Conservation (phyloP, 2,797 vertebrate genomes). For the Nannoperca obscura region DNA sequence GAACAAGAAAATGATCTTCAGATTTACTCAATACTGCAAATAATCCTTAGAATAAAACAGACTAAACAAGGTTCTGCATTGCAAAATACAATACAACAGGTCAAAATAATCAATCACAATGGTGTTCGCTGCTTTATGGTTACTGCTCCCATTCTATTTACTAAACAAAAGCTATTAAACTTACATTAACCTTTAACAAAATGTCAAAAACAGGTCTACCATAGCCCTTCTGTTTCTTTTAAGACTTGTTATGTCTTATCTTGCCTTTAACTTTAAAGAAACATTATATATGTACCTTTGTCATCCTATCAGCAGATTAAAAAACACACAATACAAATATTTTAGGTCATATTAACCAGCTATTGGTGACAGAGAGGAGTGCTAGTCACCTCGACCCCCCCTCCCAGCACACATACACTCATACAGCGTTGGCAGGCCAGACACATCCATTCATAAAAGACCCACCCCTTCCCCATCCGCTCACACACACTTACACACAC, state of each 20-base stretch:
- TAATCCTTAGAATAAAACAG: background rate
- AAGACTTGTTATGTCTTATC: background rate
- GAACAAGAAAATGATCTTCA: background rate
- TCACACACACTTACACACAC: constrained; percentile 39
- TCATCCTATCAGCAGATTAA: background rate
- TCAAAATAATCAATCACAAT: background rate
- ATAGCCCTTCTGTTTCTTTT: background rate
- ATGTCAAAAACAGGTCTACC: background rate
- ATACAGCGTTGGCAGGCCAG: constrained; percentile 31
- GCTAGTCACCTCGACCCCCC: background rate
- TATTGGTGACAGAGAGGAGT: background rate
- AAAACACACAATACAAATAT: background rate
- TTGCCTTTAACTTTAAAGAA: background rate
- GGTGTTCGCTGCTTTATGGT: background rate
- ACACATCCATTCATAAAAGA: constrained; percentile 71
- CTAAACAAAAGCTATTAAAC: background rate
- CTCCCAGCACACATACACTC: constrained; percentile 21
- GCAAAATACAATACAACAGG: background rate
- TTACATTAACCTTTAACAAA: background rate
- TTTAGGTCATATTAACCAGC: background rate
- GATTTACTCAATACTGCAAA: too few species aligned
- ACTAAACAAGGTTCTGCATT: background rate
- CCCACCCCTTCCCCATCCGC: constrained; percentile 59
- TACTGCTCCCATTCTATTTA: background rate
- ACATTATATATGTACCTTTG: background rate